phyloP scores from a whole-genome alignment of 2,888 invertebrate genomes.

The Phania funesta region DNA sequence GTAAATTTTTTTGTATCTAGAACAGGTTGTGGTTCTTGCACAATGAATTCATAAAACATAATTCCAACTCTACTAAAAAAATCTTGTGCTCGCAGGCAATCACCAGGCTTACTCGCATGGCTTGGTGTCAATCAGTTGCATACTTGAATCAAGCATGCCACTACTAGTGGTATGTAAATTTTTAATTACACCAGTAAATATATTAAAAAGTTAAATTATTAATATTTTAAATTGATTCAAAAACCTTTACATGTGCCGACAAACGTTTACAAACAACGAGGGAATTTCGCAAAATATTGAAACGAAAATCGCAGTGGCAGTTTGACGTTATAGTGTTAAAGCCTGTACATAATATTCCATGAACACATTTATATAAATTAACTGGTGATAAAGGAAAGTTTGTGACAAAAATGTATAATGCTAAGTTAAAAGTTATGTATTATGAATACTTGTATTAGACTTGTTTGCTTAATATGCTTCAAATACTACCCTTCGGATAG shows the following conservation, averaged over 20 bases:
- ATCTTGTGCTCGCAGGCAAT: background rate
- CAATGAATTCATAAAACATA: background rate
- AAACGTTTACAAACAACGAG: background rate
- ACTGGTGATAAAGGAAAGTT: too few relatives aligned
- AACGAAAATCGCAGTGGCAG: background rate
- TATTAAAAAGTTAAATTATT: constrained; percentile 16
- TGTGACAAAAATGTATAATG: too few relatives aligned
- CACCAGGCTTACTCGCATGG: background rate
- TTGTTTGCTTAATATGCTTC: too few relatives aligned
- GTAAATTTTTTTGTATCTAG: constrained; percentile 40
- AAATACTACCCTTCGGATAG: too few relatives aligned
- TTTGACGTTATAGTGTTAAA: background rate
- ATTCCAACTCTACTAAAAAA: constrained; percentile 32
- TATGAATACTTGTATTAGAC: too few relatives aligned
- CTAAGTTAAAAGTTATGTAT: too few relatives aligned
- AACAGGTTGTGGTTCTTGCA: constrained; percentile 21
- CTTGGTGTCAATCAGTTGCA: background rate
- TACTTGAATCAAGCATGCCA: constrained; percentile 24
- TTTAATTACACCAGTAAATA: constrained; percentile 40
- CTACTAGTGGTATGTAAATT: constrained; percentile 43
- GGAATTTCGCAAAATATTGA: background rate
- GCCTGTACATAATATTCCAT: too few relatives aligned
- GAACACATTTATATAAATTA: too few relatives aligned
- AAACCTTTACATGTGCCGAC: constrained; percentile 17
- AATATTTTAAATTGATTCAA: constrained; percentile 18